Percentiles rank a stretch among this genome's conserved stretches.
Evolutionary conservation across 2,113 vertebrate genomes (phyloP).

Genomic region (Podiceps cristatus): DNA sequence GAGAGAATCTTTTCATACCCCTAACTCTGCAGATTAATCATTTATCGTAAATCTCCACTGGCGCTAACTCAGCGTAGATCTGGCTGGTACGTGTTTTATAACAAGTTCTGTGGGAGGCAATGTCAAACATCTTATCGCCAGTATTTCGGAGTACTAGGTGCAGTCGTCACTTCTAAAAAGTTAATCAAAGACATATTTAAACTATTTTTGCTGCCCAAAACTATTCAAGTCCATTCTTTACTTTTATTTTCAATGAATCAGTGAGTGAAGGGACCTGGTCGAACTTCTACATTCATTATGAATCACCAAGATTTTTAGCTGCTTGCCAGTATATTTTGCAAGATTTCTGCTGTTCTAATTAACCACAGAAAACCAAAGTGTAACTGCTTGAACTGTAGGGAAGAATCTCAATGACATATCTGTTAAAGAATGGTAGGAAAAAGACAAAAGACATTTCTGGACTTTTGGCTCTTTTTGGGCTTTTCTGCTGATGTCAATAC

Average conservation of each 20-base stretch:
- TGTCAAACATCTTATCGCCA: background rate
- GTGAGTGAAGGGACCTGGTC: slow-evolving; percentile 26
- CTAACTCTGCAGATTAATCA: background rate
- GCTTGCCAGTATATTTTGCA: slow-evolving; percentile 46
- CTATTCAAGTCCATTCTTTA: background rate
- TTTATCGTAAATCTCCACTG: background rate
- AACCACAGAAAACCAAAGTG: slow-evolving; percentile 42
- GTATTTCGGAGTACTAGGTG: background rate
- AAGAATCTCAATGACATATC: background rate
- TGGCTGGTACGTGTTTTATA: background rate
- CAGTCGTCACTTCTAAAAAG: background rate
- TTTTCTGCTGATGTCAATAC: slow-evolving; percentile 13
- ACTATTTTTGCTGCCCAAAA: background rate
- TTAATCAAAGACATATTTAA: slow-evolving; percentile 30
- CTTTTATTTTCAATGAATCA: slow-evolving; percentile 38
- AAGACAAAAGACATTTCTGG: slow-evolving; percentile 10
- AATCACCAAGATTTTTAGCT: slow-evolving; percentile 30
- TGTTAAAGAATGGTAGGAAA: slow-evolving; percentile 19
- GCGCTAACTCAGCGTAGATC: background rate
- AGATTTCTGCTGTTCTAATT: slow-evolving; percentile 50
- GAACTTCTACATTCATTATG: slow-evolving; percentile 6
- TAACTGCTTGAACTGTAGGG: background rate
- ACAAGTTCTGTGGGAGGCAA: background rate
- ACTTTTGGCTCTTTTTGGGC: background rate
- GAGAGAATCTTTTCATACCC: background rate